phyloP scores from a whole-genome alignment of 2,888 invertebrate genomes.

The Sceliomorpha sp. region DNA sequence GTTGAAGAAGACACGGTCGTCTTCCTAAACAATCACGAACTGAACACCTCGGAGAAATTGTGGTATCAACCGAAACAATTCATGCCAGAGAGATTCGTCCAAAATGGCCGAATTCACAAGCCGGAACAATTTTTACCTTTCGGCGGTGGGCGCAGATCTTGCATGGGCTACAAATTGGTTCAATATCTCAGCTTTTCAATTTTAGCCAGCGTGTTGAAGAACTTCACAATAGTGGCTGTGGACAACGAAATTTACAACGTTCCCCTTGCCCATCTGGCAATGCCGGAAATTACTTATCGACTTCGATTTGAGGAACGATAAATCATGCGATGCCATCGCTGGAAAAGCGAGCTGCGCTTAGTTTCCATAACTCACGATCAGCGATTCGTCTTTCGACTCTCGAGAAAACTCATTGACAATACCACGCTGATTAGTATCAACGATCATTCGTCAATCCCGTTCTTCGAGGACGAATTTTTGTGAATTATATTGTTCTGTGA shows the following conservation, averaged over 20 bases:
- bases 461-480: slow-evolving; percentile 9
- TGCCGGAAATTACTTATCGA: slow-evolving; percentile 81
- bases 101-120: slow-evolving; percentile 82
- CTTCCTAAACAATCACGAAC: slow-evolving; percentile 85
- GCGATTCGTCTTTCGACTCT: too few species aligned
- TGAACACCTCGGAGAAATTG: slow-evolving; percentile 84
- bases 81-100: slow-evolving; percentile 84
- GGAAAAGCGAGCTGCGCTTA: too few species aligned
- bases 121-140: slow-evolving; percentile 86
- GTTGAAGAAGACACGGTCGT: slow-evolving; percentile 84
- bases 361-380: too few species aligned
- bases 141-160: slow-evolving; percentile 85
- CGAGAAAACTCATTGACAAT: slow-evolving; percentile 28
- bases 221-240: slow-evolving; percentile 81
- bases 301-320: slow-evolving; percentile 81
- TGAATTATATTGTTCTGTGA: slow-evolving; percentile 34
- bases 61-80: slow-evolving; percentile 84
- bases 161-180: slow-evolving; percentile 86
- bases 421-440: slow-evolving; percentile 23
- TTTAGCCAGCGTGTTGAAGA: slow-evolving; percentile 82
- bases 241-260: slow-evolving; percentile 81
- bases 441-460: slow-evolving; percentile 13
- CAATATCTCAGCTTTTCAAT: slow-evolving; percentile 83
- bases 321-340: too few species aligned
- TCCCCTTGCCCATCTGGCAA: slow-evolving; percentile 82